Evolutionary conservation across 2,113 vertebrate genomes (phyloP).

Genomic region (Edolisoma coerulescens): DNA sequence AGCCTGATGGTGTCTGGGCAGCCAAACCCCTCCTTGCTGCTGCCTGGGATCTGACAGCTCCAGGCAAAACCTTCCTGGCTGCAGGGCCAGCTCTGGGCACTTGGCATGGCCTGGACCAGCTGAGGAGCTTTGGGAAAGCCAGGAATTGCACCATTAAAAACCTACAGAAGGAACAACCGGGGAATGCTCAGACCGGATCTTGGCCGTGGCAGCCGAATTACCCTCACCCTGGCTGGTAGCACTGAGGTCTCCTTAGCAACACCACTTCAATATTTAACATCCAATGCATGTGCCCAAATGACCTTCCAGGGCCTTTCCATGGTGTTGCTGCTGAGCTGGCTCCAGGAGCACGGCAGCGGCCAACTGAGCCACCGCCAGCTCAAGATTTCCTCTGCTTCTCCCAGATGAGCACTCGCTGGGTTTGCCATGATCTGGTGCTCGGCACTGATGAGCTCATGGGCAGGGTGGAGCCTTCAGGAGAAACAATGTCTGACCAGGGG

Average conservation of each 20-base stretch:
- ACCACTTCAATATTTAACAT: constrained; percentile 23
- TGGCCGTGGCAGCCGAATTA: background rate
- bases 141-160: background rate
- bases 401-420: background rate
- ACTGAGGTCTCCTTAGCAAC: constrained; percentile 18
- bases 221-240: background rate
- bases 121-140: background rate
- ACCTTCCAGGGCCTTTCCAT: background rate
- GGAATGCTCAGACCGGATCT: background rate
- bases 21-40: background rate
- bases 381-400: background rate
- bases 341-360: background rate
- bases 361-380: background rate
- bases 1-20: background rate
- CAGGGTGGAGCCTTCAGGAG: background rate
- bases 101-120: background rate
- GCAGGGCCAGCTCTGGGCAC: background rate
- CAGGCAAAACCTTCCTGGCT: background rate
- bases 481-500: background rate
- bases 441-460: background rate
- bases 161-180: background rate
- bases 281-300: background rate
- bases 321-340: background rate
- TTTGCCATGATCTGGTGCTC: background rate
- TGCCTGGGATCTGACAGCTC: background rate